Base-by-base conservation (phyloP, 1,140 invertebrate genomes). In the Teleogryllus occipitalis region DNA sequence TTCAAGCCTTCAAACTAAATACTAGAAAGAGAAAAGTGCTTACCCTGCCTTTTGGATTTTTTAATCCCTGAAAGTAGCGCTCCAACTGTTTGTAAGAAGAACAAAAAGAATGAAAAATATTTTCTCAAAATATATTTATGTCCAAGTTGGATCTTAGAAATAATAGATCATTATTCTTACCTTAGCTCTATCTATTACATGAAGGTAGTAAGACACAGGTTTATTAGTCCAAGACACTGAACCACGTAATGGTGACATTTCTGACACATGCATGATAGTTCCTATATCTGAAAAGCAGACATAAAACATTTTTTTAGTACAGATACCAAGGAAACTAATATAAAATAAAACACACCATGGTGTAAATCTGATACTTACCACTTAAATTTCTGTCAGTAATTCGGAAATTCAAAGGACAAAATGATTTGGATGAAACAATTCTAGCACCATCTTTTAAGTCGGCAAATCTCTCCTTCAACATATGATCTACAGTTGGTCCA, bases 221-320 rank as follows among this genome's bases (percentile, higher is more conserved):
- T 97, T 98, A 79, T 96, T 96, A 81, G 98, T 99, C 98, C 97
- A 99, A 8, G 97, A 98, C 65, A 99, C 97, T 8, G 96, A 98
- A 82, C 97, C 97, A 84, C 93, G 93, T 77, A 98, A 86, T 8
- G 97, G 97, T 80, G 96, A 94, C 91, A 99, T 94, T 87, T 98
- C 96, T 75, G 94, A 95, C 10, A 99, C 97, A 85, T 98, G 96
- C 96, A 99, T 98, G 84, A 99, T 99, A 73, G 97, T 98, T 79
- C 97, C 97, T 85, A 99, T 98, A 89, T 99, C 97, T 91, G 90
- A 88, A 82, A 83, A 84, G 82, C 82, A 84, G 49, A 76, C 81
- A 74, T n/a, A 39, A 18, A 22, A 49, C 14, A n/a, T 39, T 73
- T 75, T 79, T 73, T 72, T 74, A 47, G 46, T 47, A 80, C n/a